Percentiles rank a stretch among this genome's conserved stretches.
These are phyloP conservation scores for Palythoa grandis DNA, from an alignment of 92 coral and sea anemone species.

Conservation along the genomic window DNA sequence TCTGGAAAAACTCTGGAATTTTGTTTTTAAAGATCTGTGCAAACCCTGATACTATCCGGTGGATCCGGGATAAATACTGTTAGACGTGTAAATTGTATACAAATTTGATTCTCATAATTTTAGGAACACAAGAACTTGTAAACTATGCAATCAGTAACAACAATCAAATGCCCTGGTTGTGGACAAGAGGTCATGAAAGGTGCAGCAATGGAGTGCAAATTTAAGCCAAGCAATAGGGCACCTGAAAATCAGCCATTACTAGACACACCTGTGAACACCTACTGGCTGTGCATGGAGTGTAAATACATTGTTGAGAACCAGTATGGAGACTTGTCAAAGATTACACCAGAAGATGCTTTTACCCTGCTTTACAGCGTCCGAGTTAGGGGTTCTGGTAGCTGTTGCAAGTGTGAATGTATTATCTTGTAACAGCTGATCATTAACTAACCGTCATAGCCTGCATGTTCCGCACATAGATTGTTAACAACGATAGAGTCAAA, in stretches of 20 bases:
- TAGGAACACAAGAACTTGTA: background rate
- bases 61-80: no score
- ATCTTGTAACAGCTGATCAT: conserved; percentile 27
- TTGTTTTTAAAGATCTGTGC: no score
- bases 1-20: no score
- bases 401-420: conserved; percentile 46
- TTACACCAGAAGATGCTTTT: conserved; percentile 84
- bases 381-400: conserved; percentile 50
- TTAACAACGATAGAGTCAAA: no score
- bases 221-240: conserved; percentile 58
- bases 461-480: background rate
- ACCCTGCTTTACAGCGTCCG: conserved; percentile 75
- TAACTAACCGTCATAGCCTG: background rate
- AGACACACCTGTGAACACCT: conserved; percentile 67
- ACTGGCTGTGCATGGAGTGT: conserved; percentile 91
- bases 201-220: conserved; percentile 81
- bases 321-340: conserved; percentile 71
- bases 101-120: background rate
- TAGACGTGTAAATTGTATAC: background rate
- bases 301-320: conserved; percentile 87
- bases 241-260: conserved; percentile 49
- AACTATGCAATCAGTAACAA: conserved; percentile 56
- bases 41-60: no score
- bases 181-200: conserved; percentile 81
- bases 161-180: conserved; percentile 85